phyloP scores from a whole-genome alignment of 1,140 invertebrate genomes.

The Telenomus remus region DNA sequence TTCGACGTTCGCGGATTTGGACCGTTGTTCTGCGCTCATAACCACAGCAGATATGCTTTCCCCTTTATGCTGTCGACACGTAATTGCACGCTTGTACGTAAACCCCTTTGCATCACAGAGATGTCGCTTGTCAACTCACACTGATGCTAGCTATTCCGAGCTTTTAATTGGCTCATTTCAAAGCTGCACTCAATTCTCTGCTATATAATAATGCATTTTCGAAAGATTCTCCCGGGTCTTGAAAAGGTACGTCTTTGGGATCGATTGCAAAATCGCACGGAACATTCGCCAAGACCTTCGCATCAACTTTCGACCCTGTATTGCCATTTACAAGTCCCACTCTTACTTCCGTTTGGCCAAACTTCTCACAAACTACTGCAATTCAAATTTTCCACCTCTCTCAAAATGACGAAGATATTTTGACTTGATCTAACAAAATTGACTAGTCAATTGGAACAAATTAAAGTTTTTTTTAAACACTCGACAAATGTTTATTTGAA shows the following conservation, averaged over 20 bases:
- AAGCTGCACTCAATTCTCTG: no score
- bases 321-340: constrained; percentile 40
- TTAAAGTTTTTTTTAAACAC: no score
- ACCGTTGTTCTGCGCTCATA: constrained; percentile 47
- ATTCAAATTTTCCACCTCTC: constrained; percentile 14
- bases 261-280: constrained; percentile 6
- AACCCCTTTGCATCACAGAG: constrained; percentile 35
- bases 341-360: constrained; percentile 48
- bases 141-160: no score
- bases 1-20: constrained; percentile 36
- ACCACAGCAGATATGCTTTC: constrained; percentile 50
- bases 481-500: no score
- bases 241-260: neutral
- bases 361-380: constrained; percentile 38
- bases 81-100: constrained; percentile 44
- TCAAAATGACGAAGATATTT: no score
- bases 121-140: constrained; percentile 35
- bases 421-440: no score
- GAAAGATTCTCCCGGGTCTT: neutral
- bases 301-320: constrained; percentile 11
- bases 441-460: no score
- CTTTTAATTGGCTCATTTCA: no score
- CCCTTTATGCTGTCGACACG: constrained; percentile 33
- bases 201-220: no score
- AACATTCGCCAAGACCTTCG: constrained; percentile 9